A percentile compares a stretch with the other conserved stretches of the same genome.
phyloP scores from a whole-genome alignment of 2,888 invertebrate genomes.

The Andrena trimmerana region DNA sequence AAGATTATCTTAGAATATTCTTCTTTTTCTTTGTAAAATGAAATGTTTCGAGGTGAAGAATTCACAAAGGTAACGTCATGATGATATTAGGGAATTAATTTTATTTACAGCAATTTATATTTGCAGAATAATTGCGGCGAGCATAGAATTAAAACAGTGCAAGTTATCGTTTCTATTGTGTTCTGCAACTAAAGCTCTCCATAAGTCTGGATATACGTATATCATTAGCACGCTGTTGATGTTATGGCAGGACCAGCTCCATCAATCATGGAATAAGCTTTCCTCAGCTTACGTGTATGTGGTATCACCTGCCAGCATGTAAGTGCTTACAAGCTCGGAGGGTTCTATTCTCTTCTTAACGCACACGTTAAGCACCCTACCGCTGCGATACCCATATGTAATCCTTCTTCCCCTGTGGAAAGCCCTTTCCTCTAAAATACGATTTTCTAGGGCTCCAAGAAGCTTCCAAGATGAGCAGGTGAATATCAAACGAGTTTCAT shows the following conservation, averaged over 20 bases:
- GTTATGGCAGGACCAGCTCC: neutral
- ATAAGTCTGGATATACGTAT: neutral
- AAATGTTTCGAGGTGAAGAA: too few species aligned
- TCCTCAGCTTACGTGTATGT: slow-evolving; percentile 16
- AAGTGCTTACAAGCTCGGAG: slow-evolving; percentile 36
- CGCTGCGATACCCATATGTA: slow-evolving; percentile 3
- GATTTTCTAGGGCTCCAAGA: slow-evolving; percentile 23
- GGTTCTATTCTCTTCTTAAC: slow-evolving; percentile 27
- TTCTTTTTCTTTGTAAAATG: too few species aligned
- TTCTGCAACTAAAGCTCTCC: neutral
- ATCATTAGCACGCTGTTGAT: neutral
- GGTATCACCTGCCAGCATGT: slow-evolving; percentile 8
- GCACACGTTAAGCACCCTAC: neutral
- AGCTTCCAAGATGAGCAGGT: neutral
- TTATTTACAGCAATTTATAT: neutral
- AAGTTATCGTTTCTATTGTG: neutral
- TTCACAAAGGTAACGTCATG: too few species aligned
- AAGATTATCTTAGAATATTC: too few species aligned
- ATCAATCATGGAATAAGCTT: slow-evolving; percentile 45
- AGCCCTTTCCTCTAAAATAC: slow-evolving; percentile 7
- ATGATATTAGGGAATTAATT: too few species aligned
- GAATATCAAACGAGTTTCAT: slow-evolving; percentile 15
- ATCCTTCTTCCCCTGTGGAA: slow-evolving; percentile 22
- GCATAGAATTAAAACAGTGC: neutral
- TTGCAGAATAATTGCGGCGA: neutral